Percentiles rank a stretch among this genome's conserved stretches.
Conservation (phyloP, 2,797 vertebrate genomes). For the Leptoclinus maculatus region DNA sequence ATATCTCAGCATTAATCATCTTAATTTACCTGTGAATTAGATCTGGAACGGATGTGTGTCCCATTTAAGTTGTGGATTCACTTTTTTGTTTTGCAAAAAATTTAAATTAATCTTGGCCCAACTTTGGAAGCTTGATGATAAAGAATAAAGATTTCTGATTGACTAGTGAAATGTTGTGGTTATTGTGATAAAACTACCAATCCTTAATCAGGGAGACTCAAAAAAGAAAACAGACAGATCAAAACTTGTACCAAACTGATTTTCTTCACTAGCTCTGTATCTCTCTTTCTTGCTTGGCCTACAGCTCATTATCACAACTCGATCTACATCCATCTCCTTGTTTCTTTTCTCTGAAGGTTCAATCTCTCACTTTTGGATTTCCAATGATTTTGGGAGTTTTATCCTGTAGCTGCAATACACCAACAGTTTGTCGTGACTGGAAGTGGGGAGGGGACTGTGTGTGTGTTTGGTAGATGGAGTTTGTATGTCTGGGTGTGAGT, state of each 20-base stretch:
- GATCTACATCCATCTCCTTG: not conserved
- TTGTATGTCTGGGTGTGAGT: not conserved
- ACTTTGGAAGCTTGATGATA: slow-evolving; percentile 63
- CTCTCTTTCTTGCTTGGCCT: not conserved
- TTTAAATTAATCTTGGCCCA: slow-evolving; percentile 48
- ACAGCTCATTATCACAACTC: not conserved
- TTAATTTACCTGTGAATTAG: slow-evolving; percentile 63
- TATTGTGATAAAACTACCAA: slow-evolving; percentile 38
- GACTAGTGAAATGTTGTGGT: slow-evolving; percentile 57
- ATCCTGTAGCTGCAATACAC: slow-evolving; percentile 70
- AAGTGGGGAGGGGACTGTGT: slow-evolving; percentile 33
- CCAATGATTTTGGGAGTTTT: slow-evolving; percentile 31
- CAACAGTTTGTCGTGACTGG: slow-evolving; percentile 68
- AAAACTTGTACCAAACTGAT: not conserved
- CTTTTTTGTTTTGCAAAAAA: slow-evolving; percentile 61
- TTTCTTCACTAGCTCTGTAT: not conserved
- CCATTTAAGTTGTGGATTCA: slow-evolving; percentile 48
- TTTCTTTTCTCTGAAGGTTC: slow-evolving; percentile 10
- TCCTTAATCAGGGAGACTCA: not conserved
- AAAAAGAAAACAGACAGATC: not conserved
- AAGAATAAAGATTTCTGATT: slow-evolving; percentile 77
- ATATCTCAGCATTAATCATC: slow-evolving; percentile 49
- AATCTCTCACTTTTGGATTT: slow-evolving; percentile 26
- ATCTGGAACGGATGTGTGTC: slow-evolving; percentile 62
- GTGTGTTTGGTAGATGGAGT: not conserved